Base-by-base conservation (phyloP, 2,797 vertebrate species). In the Balearica regulorum region DNA sequence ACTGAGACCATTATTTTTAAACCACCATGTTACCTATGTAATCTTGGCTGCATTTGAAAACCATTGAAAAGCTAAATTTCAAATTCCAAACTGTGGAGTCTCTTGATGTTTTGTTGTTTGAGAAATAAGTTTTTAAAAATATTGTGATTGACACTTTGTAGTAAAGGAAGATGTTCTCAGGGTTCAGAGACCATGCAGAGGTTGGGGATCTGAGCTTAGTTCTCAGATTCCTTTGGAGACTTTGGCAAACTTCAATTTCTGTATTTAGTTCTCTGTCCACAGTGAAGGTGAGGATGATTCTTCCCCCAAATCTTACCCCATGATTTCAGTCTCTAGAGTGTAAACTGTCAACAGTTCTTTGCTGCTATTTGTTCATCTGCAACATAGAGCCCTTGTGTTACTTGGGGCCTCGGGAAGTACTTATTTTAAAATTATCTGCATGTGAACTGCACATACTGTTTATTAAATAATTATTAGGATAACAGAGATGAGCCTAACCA, bases 401-500 rank as follows among this genome's bases (percentile, higher is more conserved):
- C 48, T 44, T 41, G 20, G 55, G 83, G 35, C 77, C 66, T 85
- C 81, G 66, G 80, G 75, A 93, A 82, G 83, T 73, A 46, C 35
- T 89, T 0, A 66, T 51, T 92, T 78, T 33, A 3, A 79, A 84
- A 87, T 90, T 84, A 94, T 92, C 80, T 95, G 13, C 15, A 20
- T 77, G 68, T 84, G 87, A 97, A 89, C 80, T 66, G 46, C 16
- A 66, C 28, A 28, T 58, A 88, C 24, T 94, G 62, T 84, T 97
- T 93, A 89, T 96, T 87, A 93, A 95, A 72, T 81, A 86, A 92
- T 53, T 49, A 48, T 68, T 79, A 87, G 60, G 78, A 73, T 93
- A 96, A 83, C 68, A 83, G 71, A 83, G 44, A 94, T 93, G 91
- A 96, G 78, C 64, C 79, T 95, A 89, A 96, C 87, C 94, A 96